phyloP scores from a whole-genome alignment of 2,888 invertebrate species.

The Ariolimax columbianus region DNA sequence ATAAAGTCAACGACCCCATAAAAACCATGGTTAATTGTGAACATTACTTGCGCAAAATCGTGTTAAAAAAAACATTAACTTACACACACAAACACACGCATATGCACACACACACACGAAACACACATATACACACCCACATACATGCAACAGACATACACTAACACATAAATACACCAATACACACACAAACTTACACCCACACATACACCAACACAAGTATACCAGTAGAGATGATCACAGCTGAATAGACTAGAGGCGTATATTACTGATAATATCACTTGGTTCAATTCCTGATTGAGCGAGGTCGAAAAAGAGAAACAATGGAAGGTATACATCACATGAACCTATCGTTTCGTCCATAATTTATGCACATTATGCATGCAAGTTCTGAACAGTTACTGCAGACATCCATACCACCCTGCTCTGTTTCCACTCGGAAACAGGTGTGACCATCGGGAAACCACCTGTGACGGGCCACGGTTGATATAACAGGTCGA shows the following conservation, averaged over 20 bases:
- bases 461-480: background rate
- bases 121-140: background rate
- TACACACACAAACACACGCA: background rate
- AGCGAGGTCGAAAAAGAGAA: background rate
- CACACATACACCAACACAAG: no score
- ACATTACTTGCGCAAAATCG: no score
- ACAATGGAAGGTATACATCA: background rate
- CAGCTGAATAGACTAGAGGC: no score
- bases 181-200: background rate
- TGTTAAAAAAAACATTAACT: background rate
- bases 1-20: no score
- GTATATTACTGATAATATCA: no score
- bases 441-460: background rate
- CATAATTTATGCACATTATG: constrained; percentile 1
- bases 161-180: background rate
- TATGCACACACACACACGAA: background rate
- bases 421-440: background rate
- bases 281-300: no score
- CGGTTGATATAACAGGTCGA: background rate
- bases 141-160: background rate
- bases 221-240: no score
- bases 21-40: no score
- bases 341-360: background rate
- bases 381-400: background rate
- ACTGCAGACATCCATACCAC: background rate